Base-by-base conservation (phyloP, 2,888 invertebrate species). In the Drosophila suboccidentalis region DNA sequence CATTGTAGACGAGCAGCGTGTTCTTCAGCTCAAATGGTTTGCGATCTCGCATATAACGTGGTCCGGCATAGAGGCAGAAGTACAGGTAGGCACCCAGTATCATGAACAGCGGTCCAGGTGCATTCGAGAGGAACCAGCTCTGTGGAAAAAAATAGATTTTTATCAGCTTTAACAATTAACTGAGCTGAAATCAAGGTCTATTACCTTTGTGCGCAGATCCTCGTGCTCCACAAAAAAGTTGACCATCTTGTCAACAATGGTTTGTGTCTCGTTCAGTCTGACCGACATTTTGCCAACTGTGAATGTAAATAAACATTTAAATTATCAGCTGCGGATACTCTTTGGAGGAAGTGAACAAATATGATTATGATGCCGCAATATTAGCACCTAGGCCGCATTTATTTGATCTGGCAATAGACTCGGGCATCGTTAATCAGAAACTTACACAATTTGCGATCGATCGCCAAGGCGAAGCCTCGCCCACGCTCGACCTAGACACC, bases 41-140 rank as follows among this genome's bases (percentile, higher is more conserved):
- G 79, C 97, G 94, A 91, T 97, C 95, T 80, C 96, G 95, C 98
- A 99, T 99, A 85, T 96, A 95, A 72, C 94, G 94, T 0, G 98
- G 98, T 4, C 98, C 98, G 93, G 96, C 95, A 88, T 95, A 95
- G 11, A 95, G 89, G 15, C 96, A 95, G 91, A 96, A 96, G 92
- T 96, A 96, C 55, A 96, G 92, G 87, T 97, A 97, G 43, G 95
- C 93, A 8, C 94, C 94, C 69, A 97, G 90, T 55, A 97, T 95
- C 68, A 94, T 94, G 39, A 95, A 89, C 0, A 96, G 94, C 0
- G 96, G 96, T 10, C 95, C 92, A 0, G 97, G 97, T 47, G 95
- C 95, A 19, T 94, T 93, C 87, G 97, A 96, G 39, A 97, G 94
- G 87, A 96, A 96, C 96, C 96, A 96, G 84, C 95, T 94, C 60